Evolutionary conservation across 2,797 vertebrate species (phyloP), one percentile per base, ranked within the genome.

Genomic region (Paramormyrops hopkinsi): DNA sequence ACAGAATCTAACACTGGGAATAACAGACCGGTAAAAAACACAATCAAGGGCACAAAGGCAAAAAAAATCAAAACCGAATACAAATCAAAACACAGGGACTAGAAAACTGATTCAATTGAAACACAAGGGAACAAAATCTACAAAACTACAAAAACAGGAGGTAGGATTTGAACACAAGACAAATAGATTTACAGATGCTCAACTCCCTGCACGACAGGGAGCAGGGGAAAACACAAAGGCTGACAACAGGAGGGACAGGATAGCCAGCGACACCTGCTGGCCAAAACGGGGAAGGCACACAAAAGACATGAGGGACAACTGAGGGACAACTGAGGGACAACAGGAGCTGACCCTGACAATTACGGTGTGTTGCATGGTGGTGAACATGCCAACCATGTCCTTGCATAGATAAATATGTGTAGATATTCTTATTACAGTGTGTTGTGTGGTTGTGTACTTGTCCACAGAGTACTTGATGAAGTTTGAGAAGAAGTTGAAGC

Each of bases 381-480:
- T 25, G n/a, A 22, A 48, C 19, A 33, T 89, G 8, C 29, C 90
- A 87, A 6, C 19, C 19, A 8, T 22, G n/a, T 22, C 59, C 59
- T 22, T 62, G 22, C n/a, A 44, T 79, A 79, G 73, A 79, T 59
- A 76, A 76, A 76, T 76, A 19, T 37, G 3, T 76, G 33, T 41
- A 33, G 5, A 79, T 41, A 79, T 44, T 17, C 73, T 79, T 19
- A 14, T 69, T 69, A 14, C 29, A 69, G 65, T 69, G 12, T 69
- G 22, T 48, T 25, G 41, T 8, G n/a, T 85, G 82, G 9, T 51
- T 29, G 9, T 51, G 9, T 22, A 25, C 22, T 69, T 89, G 4
- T 50, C 89, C 89, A 73, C 92, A 98, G 97, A 94, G 88, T 95
- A 96, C 93, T 93, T 98, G 89, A 89, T 97, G 93, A 94, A 6